A percentile compares a stretch with the other conserved stretches of the same genome.
These are phyloP conservation scores for Ephestia elutella DNA, from an alignment of 1,140 invertebrate genomes.

Conservation along the genomic window DNA sequence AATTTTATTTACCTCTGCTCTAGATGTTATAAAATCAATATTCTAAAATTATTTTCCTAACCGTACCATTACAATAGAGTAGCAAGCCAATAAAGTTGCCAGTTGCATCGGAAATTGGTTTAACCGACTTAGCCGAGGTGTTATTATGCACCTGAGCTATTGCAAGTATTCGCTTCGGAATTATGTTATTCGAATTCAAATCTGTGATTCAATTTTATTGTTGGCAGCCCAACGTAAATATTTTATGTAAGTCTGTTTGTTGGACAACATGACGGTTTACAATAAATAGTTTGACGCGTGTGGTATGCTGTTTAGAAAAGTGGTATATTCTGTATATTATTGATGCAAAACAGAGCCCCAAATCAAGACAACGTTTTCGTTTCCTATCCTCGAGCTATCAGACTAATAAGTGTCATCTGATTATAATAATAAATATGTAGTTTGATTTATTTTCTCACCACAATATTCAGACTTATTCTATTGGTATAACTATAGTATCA, in stretches of 20 bases:
- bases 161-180: neutral
- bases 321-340: too few relatives aligned
- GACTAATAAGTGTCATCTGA: too few relatives aligned
- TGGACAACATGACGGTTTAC: neutral
- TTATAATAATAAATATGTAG: too few relatives aligned
- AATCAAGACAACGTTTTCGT: too few relatives aligned
- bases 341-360: too few relatives aligned
- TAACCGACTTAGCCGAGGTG: neutral
- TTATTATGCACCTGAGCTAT: slow-evolving; percentile 1
- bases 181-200: slow-evolving; percentile 2
- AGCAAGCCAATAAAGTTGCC: neutral
- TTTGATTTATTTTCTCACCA: too few relatives aligned
- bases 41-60: neutral
- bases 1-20: too few relatives aligned
- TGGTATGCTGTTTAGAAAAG: neutral
- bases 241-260: neutral
- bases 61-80: neutral
- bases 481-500: too few relatives aligned
- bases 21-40: neutral
- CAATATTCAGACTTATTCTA: too few relatives aligned
- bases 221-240: neutral
- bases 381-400: too few relatives aligned
- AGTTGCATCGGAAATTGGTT: slow-evolving; percentile 2
- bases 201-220: neutral
- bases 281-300: neutral